Conservation (phyloP, 2,113 vertebrate genomes). For the Daphoenositta chrysoptera region DNA sequence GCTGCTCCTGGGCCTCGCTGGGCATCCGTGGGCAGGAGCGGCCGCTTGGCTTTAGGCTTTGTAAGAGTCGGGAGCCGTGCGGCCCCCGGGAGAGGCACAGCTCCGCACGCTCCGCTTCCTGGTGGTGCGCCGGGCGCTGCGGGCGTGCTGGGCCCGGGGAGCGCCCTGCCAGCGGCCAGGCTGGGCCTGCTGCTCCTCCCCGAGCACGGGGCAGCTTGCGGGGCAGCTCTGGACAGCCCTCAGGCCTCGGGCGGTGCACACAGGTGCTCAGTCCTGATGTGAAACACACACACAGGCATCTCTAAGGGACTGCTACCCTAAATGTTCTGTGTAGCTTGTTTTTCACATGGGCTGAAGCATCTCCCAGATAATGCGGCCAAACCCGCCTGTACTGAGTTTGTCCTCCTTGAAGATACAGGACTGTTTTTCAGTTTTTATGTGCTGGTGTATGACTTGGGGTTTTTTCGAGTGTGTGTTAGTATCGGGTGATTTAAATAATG, state of each 20-base stretch:
- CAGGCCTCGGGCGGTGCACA: not conserved
- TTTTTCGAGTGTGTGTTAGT: not conserved
- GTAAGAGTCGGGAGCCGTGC: rapidly evolving
- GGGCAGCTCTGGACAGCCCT: not conserved
- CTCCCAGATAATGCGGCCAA: rapidly evolving
- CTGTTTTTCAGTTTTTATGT: not conserved
- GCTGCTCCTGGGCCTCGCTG: too few relatives aligned
- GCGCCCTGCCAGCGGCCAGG: rapidly evolving
- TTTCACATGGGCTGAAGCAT: not conserved
- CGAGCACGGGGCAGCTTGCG: not conserved
- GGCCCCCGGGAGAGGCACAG: not conserved
- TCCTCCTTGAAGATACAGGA: not conserved
- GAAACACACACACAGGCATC: rapidly evolving
- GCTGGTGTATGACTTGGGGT: rapidly evolving
- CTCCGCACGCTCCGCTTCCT: rapidly evolving
- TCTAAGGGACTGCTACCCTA: rapidly evolving
- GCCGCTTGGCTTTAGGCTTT: not conserved
- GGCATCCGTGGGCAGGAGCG: not conserved
- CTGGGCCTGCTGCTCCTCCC: not conserved
- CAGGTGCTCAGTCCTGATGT: rapidly evolving
- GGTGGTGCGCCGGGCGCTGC: not conserved
- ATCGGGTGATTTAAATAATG: not conserved
- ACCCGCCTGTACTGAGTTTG: not conserved
- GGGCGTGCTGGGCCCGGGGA: not conserved
- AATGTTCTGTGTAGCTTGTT: not conserved